phyloP scores from a whole-genome alignment of 2,113 vertebrate genomes.

The Pachycephala philippinensis region DNA sequence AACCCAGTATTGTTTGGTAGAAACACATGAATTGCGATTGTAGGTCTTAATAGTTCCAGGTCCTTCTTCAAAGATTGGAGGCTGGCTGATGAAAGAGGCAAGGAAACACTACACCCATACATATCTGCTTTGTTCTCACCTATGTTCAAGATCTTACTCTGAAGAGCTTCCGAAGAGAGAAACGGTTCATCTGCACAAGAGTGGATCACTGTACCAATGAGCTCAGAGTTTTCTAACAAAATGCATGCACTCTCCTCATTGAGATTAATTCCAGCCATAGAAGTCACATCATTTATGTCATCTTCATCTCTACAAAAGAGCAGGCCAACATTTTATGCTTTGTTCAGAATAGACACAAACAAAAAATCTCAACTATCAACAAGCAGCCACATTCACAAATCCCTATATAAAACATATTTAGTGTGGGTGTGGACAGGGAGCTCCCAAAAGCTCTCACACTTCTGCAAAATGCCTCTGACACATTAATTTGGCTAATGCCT shows the following conservation, averaged over 20 bases:
- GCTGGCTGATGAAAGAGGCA: neutral
- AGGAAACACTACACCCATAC: neutral
- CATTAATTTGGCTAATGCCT: neutral
- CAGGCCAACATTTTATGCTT: neutral
- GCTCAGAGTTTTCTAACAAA: slow-evolving; percentile 75
- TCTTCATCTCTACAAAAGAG: slow-evolving; percentile 83
- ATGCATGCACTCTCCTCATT: slow-evolving; percentile 85
- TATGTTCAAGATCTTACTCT: slow-evolving; percentile 79
- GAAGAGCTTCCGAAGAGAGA: slow-evolving; percentile 73
- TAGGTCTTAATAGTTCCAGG: neutral
- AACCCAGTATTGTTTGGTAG: neutral
- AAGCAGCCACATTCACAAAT: neutral
- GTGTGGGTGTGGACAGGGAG: neutral
- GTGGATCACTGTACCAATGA: slow-evolving; percentile 79
- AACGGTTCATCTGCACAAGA: slow-evolving; percentile 90
- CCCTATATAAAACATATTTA: neutral
- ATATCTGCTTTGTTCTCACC: slow-evolving; percentile 70
- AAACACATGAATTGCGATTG: neutral
- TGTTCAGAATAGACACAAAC: neutral
- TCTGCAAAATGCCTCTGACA: neutral
- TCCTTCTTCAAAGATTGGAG: neutral
- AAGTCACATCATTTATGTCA: slow-evolving; percentile 94
- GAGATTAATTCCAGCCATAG: slow-evolving; percentile 92
- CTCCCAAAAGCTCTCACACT: neutral
- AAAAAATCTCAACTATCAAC: neutral